Conservation (phyloP, 1,140 invertebrate species). For the Lucilia cuprina region DNA sequence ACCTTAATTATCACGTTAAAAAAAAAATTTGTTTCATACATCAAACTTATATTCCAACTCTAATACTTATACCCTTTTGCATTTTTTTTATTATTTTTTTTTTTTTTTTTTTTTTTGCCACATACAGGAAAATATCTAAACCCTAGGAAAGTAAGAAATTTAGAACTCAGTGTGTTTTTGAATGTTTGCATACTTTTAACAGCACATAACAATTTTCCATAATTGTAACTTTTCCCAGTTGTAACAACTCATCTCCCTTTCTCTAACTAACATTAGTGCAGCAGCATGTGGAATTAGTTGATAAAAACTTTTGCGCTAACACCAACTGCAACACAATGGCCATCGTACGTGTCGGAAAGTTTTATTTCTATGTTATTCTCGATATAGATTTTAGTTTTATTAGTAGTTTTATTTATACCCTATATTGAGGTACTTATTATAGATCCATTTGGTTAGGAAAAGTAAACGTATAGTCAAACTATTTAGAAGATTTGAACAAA, state of each 20-base stretch:
- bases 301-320: constrained; percentile 5
- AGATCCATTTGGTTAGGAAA: no score
- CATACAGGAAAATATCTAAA: background rate
- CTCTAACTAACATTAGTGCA: no score
- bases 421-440: no score
- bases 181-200: background rate
- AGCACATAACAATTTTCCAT: constrained; percentile 5
- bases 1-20: constrained; percentile 13
- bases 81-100: no score
- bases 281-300: background rate
- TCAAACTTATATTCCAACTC: background rate
- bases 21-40: constrained; percentile 4
- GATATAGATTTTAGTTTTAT: background rate
- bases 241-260: background rate
- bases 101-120: no score
- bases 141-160: background rate
- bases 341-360: constrained; percentile 30
- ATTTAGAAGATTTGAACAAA: no score
- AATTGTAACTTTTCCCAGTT: constrained; percentile 21
- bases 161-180: no score
- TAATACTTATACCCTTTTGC: background rate
- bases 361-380: background rate
- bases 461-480: no score
- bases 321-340: constrained; percentile 9
- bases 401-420: background rate